Evolutionary conservation across 2,888 invertebrate species (phyloP).

Genomic region (Pristionchus arcanus): DNA sequence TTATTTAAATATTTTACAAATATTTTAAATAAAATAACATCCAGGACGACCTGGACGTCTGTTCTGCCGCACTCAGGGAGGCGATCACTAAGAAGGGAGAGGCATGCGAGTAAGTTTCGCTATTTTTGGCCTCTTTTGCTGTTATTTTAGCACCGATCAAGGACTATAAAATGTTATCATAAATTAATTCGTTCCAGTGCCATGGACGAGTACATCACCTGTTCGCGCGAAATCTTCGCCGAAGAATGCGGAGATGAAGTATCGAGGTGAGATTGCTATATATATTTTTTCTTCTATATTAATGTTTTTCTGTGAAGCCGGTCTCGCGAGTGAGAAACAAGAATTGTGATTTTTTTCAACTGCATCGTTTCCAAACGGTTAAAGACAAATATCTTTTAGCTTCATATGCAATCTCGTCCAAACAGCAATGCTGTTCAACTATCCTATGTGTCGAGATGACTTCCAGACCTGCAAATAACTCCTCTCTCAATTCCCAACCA

Average conservation of each 20-base stretch:
- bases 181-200: not conserved
- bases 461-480: not conserved
- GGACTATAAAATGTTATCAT: not conserved
- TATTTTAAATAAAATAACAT: not conserved
- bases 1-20: not conserved
- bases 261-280: not conserved
- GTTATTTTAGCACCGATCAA: too few relatives aligned
- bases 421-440: not conserved
- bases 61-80: not conserved
- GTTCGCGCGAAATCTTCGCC: not conserved
- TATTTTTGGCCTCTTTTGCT: too few relatives aligned
- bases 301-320: too few relatives aligned
- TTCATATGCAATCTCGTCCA: not conserved
- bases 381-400: not conserved
- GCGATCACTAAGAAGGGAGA: not conserved
- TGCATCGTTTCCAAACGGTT: not conserved
- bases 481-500: too few relatives aligned
- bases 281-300: not conserved
- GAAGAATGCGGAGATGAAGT: not conserved
- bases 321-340: too few relatives aligned
- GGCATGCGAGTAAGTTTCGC: not conserved
- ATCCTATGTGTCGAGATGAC: not conserved
- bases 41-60: not conserved
- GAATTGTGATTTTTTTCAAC: too few relatives aligned
- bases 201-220: slow-evolving; percentile 13